A percentile compares a stretch with the other conserved stretches of the same genome.
Evolutionary conservation across 2,797 vertebrate genomes (phyloP).

Genomic region (Hemibagrus guttatus): DNA sequence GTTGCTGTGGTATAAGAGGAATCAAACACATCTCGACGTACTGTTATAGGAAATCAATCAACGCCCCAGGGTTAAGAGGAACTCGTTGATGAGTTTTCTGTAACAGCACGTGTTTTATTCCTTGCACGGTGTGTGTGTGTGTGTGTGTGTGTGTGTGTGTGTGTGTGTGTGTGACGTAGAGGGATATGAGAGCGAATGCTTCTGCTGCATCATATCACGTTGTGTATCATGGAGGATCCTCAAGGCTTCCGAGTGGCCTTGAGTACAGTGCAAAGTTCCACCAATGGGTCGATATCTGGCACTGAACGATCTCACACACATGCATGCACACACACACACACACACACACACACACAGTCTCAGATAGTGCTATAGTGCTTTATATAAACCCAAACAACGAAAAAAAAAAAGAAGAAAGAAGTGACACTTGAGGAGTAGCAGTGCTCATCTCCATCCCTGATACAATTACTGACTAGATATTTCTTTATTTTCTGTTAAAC

Average conservation of each 20-base stretch:
- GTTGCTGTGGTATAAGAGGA: conserved; percentile 23
- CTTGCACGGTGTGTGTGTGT: background rate
- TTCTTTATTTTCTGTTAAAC: background rate
- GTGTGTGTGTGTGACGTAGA: conserved; percentile 36
- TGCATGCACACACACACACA: background rate
- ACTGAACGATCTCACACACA: background rate
- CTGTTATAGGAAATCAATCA: background rate
- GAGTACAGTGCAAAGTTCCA: conserved; percentile 65
- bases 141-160: conserved; percentile 29
- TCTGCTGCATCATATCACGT: conserved; percentile 24
- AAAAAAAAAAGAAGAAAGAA: conserved; percentile 8
- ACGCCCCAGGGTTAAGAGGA: background rate
- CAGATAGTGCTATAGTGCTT: background rate
- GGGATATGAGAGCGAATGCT: conserved; percentile 20
- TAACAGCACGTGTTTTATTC: conserved; percentile 4
- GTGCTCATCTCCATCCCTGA: background rate
- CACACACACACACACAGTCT: conserved; percentile 19
- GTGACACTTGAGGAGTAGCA: background rate
- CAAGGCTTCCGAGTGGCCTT: conserved; percentile 29
- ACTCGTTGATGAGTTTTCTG: background rate
- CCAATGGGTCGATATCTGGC: conserved; percentile 42
- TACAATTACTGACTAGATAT: background rate
- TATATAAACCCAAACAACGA: conserved; percentile 25
- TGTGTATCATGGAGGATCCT: conserved; percentile 21
- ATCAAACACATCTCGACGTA: background rate